Evolutionary conservation across 2,888 invertebrate genomes (phyloP).

Genomic region (Belgica antarctica): DNA sequence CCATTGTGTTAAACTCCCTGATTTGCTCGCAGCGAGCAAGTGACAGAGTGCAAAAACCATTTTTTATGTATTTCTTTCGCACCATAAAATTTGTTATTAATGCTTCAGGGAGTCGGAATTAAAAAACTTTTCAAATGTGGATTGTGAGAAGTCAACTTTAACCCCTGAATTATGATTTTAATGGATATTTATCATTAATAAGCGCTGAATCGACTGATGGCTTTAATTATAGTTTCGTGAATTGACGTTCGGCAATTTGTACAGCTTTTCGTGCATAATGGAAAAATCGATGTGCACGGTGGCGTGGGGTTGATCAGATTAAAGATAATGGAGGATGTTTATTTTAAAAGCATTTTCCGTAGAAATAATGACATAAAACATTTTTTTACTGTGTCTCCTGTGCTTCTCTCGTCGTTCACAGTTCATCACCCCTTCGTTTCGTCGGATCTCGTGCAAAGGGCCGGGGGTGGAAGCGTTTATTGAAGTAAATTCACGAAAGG

Average conservation of each 20-base stretch:
- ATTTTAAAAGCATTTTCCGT: constrained; percentile 42
- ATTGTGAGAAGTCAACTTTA: background rate
- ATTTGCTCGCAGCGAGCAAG: background rate
- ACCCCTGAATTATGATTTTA: background rate
- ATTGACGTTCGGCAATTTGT: constrained; percentile 21
- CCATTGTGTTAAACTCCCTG: constrained; percentile 33
- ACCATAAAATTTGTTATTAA: constrained; percentile 44
- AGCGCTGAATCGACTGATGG: constrained; percentile 14
- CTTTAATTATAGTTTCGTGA: constrained; percentile 20
- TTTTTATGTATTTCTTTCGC: constrained; percentile 42
- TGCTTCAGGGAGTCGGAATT: constrained; percentile 29
- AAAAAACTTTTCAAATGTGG: background rate
- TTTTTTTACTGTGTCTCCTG: background rate
- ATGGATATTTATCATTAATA: constrained; percentile 43
- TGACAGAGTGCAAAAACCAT: constrained; percentile 41
- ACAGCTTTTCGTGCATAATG: background rate
- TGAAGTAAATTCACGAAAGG: background rate
- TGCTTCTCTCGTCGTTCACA: constrained; percentile 4
- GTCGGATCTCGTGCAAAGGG: too few relatives aligned
- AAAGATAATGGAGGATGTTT: constrained; percentile 36
- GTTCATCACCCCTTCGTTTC: constrained; percentile 36
- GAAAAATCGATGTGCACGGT: background rate
- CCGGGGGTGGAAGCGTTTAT: constrained; percentile 31
- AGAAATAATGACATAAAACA: constrained; percentile 39
- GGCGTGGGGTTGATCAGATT: constrained; percentile 40